Evolutionary conservation across 2,797 vertebrate species (phyloP), one percentile per base, ranked within the genome.

Genomic region (Pangasius sanitwongsei): DNA sequence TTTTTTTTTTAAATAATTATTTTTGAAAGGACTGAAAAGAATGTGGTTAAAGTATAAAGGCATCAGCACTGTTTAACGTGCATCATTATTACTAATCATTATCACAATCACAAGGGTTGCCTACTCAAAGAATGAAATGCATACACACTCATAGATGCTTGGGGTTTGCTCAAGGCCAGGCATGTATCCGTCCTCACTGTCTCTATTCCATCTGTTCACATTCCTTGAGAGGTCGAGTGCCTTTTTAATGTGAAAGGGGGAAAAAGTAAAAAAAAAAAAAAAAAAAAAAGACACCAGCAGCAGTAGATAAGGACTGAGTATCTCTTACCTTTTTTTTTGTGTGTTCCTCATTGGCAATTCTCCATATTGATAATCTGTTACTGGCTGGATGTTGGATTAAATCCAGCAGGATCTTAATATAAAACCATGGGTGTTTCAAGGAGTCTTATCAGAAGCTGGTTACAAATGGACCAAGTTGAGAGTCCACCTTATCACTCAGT

Each of bases 381-480:
- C 48, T 77, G n/a, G 20, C 44, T 44, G 44, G 44, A 37, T 83
- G 50, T 78, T 84, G 77, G 41, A 44, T 78, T 31, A 50, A 12
- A n/a, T 69, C 41, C n/a, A 67, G 75, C 50, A 37, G 44, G 41
- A 80, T 72, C 65, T 82, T 74, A 11, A 18, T 44, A 41, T 28
- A 34, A 65, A 88, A 53, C 69, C 55, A 50, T 50, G n/a, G 6
- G n/a, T 53, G 80, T 87, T 88, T 80, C 1, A 31, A 44, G 50
- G 61, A 80, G 44, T 89, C 59, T 85, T 81, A 55, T 65, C 37
- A 25, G 20, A 25, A 77, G 81, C 84, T 65, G 78, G 89, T 89
- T 87, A 53, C 34, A 88, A 87, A 86, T 91, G 93, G 92, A 93
- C 88, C 59, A 88, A 91, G 44, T 81, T 83, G 70, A 90, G 77